Percentiles rank a stretch among this genome's conserved stretches.
phyloP scores from a whole-genome alignment of 2,113 vertebrate genomes.

The Hyperoodon ampullatus region DNA sequence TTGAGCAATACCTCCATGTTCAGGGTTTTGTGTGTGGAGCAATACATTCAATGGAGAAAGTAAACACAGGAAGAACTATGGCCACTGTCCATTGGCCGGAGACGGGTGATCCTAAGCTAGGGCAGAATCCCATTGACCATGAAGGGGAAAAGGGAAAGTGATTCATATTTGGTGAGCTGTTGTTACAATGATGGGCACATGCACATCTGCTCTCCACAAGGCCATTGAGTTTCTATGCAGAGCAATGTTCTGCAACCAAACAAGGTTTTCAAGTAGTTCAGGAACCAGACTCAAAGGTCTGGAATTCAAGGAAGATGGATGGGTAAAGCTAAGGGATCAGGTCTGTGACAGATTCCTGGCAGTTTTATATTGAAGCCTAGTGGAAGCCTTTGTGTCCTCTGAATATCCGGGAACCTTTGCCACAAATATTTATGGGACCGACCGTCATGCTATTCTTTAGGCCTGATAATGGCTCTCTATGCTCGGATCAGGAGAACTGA shows the following conservation, averaged over 20 bases:
- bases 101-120: not conserved
- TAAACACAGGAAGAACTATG: constrained; percentile 58
- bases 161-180: not conserved
- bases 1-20: constrained; percentile 31
- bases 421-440: not conserved
- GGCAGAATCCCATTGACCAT: not conserved
- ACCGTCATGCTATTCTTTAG: not conserved
- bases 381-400: not conserved
- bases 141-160: not conserved
- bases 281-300: not conserved
- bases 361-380: not conserved
- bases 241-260: constrained; percentile 50
- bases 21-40: constrained; percentile 40
- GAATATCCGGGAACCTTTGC: constrained; percentile 35
- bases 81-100: not conserved
- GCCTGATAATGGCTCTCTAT: not conserved
- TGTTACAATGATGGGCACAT: rapidly evolving
- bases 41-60: constrained; percentile 27
- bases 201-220: not conserved
- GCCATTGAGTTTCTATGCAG: not conserved
- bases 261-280: constrained; percentile 48
- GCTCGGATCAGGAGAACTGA: not conserved
- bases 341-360: constrained; percentile 25
- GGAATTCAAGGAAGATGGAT: not conserved
- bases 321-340: not conserved